phyloP scores from a whole-genome alignment of 1,140 invertebrate genomes.

The Rhopalosiphum padi region DNA sequence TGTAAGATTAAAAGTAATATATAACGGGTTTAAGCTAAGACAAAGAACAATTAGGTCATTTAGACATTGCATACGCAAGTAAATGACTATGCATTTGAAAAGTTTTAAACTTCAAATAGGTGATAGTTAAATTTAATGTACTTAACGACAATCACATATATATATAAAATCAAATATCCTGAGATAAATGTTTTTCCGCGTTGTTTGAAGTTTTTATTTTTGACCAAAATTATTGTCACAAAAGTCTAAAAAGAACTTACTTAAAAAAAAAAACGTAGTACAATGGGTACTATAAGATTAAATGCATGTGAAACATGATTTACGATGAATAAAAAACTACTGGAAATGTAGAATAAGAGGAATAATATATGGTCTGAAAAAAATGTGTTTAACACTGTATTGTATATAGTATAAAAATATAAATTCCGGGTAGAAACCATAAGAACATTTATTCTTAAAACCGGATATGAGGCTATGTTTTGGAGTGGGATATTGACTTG shows the following conservation, averaged over 20 bases:
- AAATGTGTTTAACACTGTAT: not conserved
- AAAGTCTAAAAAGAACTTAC: not conserved
- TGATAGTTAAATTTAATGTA: not conserved
- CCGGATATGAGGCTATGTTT: not conserved
- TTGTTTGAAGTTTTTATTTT: not conserved
- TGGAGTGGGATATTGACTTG: not conserved
- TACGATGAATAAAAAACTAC: conserved; percentile 7
- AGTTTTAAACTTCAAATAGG: not conserved
- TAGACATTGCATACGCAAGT: not conserved
- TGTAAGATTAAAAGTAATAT: not conserved
- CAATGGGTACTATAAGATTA: not conserved
- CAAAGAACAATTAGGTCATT: not conserved
- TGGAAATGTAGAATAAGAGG: not conserved
- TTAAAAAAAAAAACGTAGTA: not conserved
- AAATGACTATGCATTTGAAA: not conserved
- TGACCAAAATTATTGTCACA: not conserved
- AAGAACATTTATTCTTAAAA: not conserved
- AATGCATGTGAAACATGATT: not conserved
- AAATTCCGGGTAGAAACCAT: not conserved
- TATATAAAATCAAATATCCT: not conserved
- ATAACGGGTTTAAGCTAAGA: not conserved
- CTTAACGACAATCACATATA: not conserved
- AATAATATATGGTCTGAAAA: conserved; percentile 1
- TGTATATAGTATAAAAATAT: not conserved
- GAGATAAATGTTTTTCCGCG: not conserved